Evolutionary conservation across 2,797 vertebrate species (phyloP).

Genomic region (Hyperoplus lanceolatus): DNA sequence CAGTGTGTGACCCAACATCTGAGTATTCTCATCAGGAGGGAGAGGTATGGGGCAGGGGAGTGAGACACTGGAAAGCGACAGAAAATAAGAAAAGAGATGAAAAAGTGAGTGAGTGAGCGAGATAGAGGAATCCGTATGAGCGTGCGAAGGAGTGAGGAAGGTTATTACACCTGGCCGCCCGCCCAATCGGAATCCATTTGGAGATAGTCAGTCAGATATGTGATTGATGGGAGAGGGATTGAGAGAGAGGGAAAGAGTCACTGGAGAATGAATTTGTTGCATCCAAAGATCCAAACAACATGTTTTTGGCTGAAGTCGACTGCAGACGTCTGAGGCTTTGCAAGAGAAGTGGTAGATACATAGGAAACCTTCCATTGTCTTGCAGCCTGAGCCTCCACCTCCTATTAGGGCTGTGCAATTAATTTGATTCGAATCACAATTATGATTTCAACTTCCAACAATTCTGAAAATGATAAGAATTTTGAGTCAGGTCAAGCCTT

Average conservation of each 20-base stretch:
- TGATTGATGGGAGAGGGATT: slow-evolving; percentile 18
- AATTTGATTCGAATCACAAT: too few relatives aligned
- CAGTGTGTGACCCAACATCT: slow-evolving; percentile 40
- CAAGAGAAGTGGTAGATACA: slow-evolving; percentile 15
- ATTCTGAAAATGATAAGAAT: too few relatives aligned
- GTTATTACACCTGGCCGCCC: slow-evolving; percentile 51
- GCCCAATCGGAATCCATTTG: slow-evolving; percentile 51
- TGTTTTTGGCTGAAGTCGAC: slow-evolving; percentile 13
- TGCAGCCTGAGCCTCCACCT: slow-evolving; percentile 25
- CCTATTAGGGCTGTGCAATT: background rate
- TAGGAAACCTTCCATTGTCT: slow-evolving; percentile 34
- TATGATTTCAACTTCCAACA: too few relatives aligned
- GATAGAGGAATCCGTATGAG: slow-evolving; percentile 40
- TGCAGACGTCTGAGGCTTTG: slow-evolving; percentile 30
- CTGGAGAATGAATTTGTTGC: slow-evolving; percentile 11
- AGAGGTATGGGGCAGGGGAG: slow-evolving; percentile 15
- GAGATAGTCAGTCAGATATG: slow-evolving; percentile 35
- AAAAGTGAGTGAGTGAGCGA: slow-evolving; percentile 9
- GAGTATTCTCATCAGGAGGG: slow-evolving; percentile 50
- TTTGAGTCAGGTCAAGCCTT: too few relatives aligned
- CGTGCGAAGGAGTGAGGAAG: slow-evolving; percentile 22
- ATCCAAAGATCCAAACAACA: slow-evolving; percentile 31
- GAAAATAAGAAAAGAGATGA: slow-evolving; percentile 43
- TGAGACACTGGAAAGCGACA: slow-evolving; percentile 26
- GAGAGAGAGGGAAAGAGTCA: background rate